Evolutionary conservation across 2,113 vertebrate genomes (phyloP).

Genomic region (Charina bottae): DNA sequence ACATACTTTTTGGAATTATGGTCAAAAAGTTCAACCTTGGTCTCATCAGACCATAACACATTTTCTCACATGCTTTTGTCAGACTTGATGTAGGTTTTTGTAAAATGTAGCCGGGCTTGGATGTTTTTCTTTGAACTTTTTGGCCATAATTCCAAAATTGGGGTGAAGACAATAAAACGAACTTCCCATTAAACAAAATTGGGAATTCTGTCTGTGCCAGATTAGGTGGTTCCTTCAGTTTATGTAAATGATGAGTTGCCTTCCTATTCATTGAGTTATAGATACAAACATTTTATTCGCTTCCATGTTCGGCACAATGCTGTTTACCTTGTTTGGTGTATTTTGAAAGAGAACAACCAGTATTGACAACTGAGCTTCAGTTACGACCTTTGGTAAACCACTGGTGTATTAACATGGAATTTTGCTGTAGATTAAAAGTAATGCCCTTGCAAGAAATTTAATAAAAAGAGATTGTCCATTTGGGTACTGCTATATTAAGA

Average conservation of each 20-base stretch:
- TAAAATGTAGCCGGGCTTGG: no score
- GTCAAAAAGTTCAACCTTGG: no score
- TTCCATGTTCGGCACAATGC: slow-evolving; percentile 4
- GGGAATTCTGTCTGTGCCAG: neutral
- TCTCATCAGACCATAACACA: no score
- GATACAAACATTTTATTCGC: slow-evolving; percentile 10
- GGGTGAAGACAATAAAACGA: neutral
- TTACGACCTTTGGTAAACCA: slow-evolving; percentile 8
- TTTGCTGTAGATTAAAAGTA: neutral
- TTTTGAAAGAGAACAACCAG: neutral
- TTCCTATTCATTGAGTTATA: slow-evolving; percentile 27
- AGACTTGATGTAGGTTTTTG: no score
- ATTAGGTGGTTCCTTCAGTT: neutral
- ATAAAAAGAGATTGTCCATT: neutral
- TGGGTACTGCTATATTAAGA: neutral
- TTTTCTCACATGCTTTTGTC: no score
- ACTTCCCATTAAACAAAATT: neutral
- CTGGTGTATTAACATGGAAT: slow-evolving; percentile 14
- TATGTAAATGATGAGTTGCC: neutral
- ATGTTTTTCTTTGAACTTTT: no score
- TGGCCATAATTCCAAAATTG: no score
- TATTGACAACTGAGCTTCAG: neutral
- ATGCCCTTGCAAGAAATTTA: neutral
- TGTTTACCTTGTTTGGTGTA: slow-evolving; percentile 25
- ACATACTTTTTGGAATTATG: no score